phyloP scores from a whole-genome alignment of 2,797 vertebrate genomes.

The Sebastes wilsoni region DNA sequence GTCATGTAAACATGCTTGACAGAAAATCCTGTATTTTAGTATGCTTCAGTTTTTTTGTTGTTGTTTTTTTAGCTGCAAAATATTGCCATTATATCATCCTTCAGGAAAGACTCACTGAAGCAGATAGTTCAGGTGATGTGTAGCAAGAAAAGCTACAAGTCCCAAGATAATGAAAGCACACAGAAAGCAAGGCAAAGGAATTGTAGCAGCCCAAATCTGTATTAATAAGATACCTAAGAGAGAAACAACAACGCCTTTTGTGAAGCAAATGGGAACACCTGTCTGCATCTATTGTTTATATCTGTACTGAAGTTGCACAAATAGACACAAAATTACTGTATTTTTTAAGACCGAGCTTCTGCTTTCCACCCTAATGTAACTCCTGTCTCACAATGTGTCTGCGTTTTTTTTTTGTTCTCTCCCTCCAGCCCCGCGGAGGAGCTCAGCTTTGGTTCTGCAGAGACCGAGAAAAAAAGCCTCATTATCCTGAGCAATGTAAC shows the following conservation, averaged over 20 bases:
- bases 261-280: neutral
- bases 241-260: slow-evolving; percentile 12
- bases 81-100: neutral
- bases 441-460: slow-evolving; percentile 92
- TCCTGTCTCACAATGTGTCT: neutral
- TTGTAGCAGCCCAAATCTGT: neutral
- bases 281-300: neutral
- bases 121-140: slow-evolving; percentile 11
- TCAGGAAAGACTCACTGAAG: neutral
- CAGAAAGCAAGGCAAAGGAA: neutral
- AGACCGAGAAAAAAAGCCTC: slow-evolving; percentile 93
- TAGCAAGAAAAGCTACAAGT: slow-evolving; percentile 17
- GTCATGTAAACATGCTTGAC: neutral
- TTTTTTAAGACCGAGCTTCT: neutral
- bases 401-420: neutral
- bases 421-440: slow-evolving; percentile 92
- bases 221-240: slow-evolving; percentile 5
- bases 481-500: slow-evolving; percentile 94
- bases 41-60: neutral
- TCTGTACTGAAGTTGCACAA: neutral
- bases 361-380: slow-evolving; percentile 1
- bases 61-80: neutral
- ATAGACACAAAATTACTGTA: neutral
- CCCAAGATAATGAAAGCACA: slow-evolving; percentile 12
- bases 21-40: neutral